Conservation (phyloP, 2,797 vertebrate genomes). For the Centropyge bicolor region DNA sequence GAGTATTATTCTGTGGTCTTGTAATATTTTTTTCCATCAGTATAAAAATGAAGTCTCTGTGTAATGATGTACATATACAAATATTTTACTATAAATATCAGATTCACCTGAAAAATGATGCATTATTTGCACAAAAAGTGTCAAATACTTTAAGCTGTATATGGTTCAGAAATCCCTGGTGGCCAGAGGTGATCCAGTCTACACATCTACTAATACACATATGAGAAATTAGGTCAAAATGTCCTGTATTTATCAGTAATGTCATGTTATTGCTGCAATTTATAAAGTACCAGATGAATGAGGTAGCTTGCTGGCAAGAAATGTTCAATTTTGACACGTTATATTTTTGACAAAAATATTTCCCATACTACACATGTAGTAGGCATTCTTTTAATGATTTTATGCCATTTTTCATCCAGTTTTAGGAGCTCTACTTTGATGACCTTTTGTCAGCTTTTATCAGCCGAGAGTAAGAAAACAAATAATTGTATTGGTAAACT, state of each 20-base stretch:
- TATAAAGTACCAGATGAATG: neutral
- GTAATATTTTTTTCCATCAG: too few relatives aligned
- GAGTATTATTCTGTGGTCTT: neutral
- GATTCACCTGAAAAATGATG: neutral
- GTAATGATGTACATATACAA: neutral
- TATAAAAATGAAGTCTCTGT: neutral
- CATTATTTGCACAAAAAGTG: neutral
- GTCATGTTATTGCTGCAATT: neutral
- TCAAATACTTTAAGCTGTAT: neutral
- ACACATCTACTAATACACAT: neutral
- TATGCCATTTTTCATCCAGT: neutral
- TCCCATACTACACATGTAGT: neutral
- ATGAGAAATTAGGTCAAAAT: neutral
- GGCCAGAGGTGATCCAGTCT: neutral
- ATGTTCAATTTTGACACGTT: neutral
- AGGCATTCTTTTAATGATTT: neutral
- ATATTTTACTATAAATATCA: neutral
- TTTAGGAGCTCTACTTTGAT: neutral
- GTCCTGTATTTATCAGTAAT: neutral
- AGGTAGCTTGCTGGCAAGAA: neutral
- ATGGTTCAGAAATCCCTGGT: too few relatives aligned
- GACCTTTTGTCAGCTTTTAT: too few relatives aligned
- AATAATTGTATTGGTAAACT: neutral
- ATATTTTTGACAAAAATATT: neutral
- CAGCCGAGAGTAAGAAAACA: neutral